phyloP scores from a whole-genome alignment of 2,888 invertebrate genomes.

The Melikaiella ostensackeni region DNA sequence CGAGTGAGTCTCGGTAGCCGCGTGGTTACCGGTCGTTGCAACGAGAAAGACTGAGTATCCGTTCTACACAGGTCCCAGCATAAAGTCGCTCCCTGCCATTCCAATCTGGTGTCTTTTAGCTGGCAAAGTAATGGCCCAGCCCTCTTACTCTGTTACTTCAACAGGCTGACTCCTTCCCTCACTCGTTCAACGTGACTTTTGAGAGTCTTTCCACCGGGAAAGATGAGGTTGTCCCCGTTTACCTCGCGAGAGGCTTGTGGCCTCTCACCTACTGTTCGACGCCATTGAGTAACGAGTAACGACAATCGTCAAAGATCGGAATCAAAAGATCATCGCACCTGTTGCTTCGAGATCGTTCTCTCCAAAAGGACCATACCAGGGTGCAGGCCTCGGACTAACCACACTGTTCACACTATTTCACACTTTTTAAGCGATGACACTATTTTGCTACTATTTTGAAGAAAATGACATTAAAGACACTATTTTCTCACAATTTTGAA shows the following conservation, averaged over 20 bases:
- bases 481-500: too few species aligned
- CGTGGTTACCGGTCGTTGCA: constrained; percentile 69
- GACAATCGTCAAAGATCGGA: neutral
- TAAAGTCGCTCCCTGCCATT: constrained; percentile 57
- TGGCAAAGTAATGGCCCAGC: constrained; percentile 22
- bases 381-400: too few species aligned
- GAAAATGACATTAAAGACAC: too few species aligned
- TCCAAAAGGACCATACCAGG: neutral
- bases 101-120: constrained; percentile 49
- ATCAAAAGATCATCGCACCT: constrained; percentile 18
- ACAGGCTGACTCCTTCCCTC: constrained; percentile 46
- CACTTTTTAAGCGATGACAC: too few species aligned
- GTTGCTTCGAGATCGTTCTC: constrained; percentile 1
- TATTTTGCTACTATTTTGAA: too few species aligned
- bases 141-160: constrained; percentile 33
- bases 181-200: constrained; percentile 52
- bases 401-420: too few species aligned
- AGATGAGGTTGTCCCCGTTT: constrained; percentile 63
- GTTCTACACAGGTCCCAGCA: constrained; percentile 44
- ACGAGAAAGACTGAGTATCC: constrained; percentile 73
- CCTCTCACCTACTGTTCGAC: constrained; percentile 55
- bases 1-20: constrained; percentile 42
- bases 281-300: constrained; percentile 25
- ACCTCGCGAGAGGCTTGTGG: constrained; percentile 49
- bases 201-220: constrained; percentile 49